phyloP scores from a whole-genome alignment of 2,888 invertebrate species.

The Drosophila mettleri region DNA sequence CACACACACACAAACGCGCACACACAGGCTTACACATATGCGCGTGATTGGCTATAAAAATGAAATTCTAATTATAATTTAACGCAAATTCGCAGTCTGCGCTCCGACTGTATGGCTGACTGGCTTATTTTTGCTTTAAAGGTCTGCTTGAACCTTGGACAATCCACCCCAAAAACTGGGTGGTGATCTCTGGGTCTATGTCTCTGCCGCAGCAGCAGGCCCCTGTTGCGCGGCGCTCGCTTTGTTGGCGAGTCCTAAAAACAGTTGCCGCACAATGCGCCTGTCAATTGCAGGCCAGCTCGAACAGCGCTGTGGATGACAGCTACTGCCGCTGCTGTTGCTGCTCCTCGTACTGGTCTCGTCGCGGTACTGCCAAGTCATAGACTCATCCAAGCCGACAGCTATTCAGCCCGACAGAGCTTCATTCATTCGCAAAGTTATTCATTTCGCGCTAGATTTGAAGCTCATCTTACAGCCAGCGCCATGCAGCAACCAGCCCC shows the following conservation, averaged over 20 bases:
- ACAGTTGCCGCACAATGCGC: constrained; percentile 82
- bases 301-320: constrained; percentile 81
- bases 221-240: constrained; percentile 69
- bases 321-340: constrained; percentile 51
- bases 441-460: constrained; percentile 72
- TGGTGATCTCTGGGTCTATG: constrained; percentile 39
- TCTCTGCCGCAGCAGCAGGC: constrained; percentile 12
- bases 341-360: constrained; percentile 7
- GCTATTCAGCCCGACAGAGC: constrained; percentile 25
- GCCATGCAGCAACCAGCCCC: not conserved
- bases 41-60: constrained; percentile 79
- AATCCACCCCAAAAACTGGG: constrained; percentile 56
- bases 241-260: constrained; percentile 72
- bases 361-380: constrained; percentile 47
- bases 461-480: constrained; percentile 64
- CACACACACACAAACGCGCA: constrained; percentile 27
- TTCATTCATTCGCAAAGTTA: constrained; percentile 58
- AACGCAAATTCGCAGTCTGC: constrained; percentile 75
- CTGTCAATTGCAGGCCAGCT: constrained; percentile 83
- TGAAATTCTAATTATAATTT: constrained; percentile 82
- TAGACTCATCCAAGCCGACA: constrained; percentile 41
- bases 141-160: constrained; percentile 50
- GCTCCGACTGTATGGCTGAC: constrained; percentile 42
- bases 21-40: constrained; percentile 44
- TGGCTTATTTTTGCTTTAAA: constrained; percentile 71